Percentiles rank a stretch among this genome's conserved stretches.
These are phyloP conservation scores for Himalopsyche kuldschensis DNA, from an alignment of 2,888 invertebrate species.

Conservation along the genomic window DNA sequence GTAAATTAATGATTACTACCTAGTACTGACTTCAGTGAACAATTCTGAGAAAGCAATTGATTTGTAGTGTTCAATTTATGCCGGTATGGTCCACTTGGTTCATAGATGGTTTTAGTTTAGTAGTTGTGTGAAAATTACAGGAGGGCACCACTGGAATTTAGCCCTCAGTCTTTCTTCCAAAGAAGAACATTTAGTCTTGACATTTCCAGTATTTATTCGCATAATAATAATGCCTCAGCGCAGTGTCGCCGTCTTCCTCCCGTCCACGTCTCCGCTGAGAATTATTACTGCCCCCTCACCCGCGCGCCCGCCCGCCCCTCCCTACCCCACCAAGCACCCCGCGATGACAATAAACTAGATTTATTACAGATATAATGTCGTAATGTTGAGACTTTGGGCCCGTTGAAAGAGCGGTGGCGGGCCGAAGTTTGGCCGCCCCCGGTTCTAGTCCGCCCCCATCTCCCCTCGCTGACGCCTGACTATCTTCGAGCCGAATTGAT, in stretches of 20 bases:
- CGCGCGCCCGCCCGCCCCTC: conserved; percentile 48
- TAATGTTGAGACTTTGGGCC: conserved; percentile 40
- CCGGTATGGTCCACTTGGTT: not conserved
- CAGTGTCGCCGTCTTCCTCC: conserved; percentile 47
- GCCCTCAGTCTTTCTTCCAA: conserved; percentile 40
- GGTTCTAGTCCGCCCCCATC: conserved; percentile 15
- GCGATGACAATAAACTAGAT: conserved; percentile 43
- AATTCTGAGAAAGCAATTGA: too few relatives aligned
- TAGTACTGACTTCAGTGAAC: too few relatives aligned
- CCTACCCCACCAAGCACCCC: conserved; percentile 43
- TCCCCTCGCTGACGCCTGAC: conserved; percentile 6
- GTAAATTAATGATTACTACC: too few relatives aligned
- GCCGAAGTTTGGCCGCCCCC: conserved; percentile 36
- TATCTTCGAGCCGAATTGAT: conserved; percentile 33
- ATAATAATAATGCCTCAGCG: conserved; percentile 66
- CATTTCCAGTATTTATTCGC: conserved; percentile 69
- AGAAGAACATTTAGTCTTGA: conserved; percentile 64
- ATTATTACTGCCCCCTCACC: conserved; percentile 52
- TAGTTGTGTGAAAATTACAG: not conserved
- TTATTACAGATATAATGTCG: conserved; percentile 41
- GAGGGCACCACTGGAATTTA: conserved; percentile 26
- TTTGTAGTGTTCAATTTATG: too few relatives aligned
- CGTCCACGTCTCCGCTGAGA: conserved; percentile 54
- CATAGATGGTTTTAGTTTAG: not conserved
- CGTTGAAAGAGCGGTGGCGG: conserved; percentile 37